Evolutionary conservation across 1,140 invertebrate species (phyloP).

Genomic region (Cydia strobilella): DNA sequence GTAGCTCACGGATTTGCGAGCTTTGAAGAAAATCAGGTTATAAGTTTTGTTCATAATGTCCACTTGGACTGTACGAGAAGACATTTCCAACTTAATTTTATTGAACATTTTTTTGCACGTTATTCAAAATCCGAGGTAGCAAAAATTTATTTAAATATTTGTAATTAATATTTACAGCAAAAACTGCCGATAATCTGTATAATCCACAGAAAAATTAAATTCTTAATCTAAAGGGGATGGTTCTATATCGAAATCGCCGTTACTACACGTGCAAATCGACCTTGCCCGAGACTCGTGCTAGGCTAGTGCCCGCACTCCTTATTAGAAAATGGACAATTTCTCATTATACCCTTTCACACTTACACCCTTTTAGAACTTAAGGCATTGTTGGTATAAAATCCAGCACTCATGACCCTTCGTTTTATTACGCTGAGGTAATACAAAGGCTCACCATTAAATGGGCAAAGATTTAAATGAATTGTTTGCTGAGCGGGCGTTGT

Average conservation of each 20-base stretch:
- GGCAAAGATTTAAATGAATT: conserved; percentile 11
- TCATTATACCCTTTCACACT: neutral
- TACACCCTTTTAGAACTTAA: neutral
- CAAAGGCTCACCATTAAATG: neutral
- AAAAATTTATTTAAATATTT: too few relatives aligned
- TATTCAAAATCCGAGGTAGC: too few relatives aligned
- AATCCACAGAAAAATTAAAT: neutral
- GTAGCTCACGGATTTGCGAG: too few relatives aligned
- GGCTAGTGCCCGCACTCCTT: neutral
- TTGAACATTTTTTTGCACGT: too few relatives aligned
- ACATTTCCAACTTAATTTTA: too few relatives aligned
- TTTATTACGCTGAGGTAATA: neutral
- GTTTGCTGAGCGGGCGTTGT: conserved; percentile 9
- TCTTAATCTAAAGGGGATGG: neutral
- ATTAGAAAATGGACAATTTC: neutral
- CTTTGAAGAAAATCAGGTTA: too few relatives aligned
- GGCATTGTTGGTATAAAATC: neutral
- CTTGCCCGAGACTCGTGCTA: conserved; percentile 18
- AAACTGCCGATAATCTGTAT: neutral
- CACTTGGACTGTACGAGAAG: neutral
- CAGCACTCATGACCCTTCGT: neutral
- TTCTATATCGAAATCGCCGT: neutral
- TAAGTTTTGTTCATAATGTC: too few relatives aligned
- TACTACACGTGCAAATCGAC: conserved; percentile 12
- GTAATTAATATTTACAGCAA: too few relatives aligned